Conservation (phyloP, 2,113 vertebrate genomes). For the Fregata magnificens region DNA sequence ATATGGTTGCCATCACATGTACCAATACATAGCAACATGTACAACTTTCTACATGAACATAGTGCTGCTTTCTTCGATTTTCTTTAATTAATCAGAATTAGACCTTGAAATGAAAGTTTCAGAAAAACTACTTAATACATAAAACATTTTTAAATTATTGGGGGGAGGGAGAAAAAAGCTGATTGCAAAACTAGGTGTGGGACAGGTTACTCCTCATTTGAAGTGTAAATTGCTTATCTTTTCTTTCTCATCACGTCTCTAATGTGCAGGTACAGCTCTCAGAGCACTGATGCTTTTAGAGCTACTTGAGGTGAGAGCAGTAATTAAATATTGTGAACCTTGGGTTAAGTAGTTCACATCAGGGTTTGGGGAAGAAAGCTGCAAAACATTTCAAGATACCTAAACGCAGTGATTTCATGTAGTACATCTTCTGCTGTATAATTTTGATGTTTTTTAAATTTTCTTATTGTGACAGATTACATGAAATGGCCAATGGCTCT, state of each 20-base stretch:
- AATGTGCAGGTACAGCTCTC: background rate
- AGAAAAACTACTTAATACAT: background rate
- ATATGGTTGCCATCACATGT: background rate
- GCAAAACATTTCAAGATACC: background rate
- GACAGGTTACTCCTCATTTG: background rate
- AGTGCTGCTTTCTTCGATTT: background rate
- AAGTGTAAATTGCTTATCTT: background rate
- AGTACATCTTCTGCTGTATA: background rate
- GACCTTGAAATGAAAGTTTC: background rate
- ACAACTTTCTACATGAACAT: background rate
- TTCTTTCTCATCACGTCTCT: background rate
- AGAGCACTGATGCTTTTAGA: background rate
- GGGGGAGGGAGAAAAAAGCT: background rate
- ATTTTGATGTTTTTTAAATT: background rate
- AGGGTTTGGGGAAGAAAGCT: background rate
- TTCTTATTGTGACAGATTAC: background rate
- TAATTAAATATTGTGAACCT: background rate
- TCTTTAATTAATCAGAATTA: background rate
- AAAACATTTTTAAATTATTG: background rate
- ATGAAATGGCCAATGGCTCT: background rate
- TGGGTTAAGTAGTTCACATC: background rate
- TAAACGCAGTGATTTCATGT: background rate
- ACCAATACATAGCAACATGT: background rate
- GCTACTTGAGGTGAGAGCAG: background rate
- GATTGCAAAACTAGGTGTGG: background rate